Evolutionary conservation across 2,113 vertebrate species (phyloP).

Genomic region (Cichladusa arquata): DNA sequence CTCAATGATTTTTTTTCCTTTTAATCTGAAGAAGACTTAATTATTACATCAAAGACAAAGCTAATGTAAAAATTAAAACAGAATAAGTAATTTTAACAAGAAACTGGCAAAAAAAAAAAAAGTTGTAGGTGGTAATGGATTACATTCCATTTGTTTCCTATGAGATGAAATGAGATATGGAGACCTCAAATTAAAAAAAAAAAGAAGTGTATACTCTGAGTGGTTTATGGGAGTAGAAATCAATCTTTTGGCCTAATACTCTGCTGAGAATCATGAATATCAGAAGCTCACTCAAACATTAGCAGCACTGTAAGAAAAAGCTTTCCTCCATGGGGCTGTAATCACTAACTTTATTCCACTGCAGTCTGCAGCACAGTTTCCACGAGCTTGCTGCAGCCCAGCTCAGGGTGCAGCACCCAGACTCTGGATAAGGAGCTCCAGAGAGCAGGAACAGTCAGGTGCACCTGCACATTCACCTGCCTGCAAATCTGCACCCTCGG

Average conservation of each 20-base stretch:
- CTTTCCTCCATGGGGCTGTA: neutral
- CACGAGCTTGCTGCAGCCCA: fast-evolving
- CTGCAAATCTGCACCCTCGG: neutral
- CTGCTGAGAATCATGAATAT: neutral
- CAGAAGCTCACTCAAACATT: neutral
- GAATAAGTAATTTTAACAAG: neutral
- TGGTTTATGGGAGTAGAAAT: neutral
- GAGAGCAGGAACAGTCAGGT: neutral
- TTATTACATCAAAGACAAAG: slow-evolving; percentile 10
- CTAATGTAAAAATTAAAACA: neutral
- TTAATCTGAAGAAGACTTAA: neutral
- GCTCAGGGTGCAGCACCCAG: neutral
- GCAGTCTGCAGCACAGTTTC: neutral
- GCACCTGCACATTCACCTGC: fast-evolving
- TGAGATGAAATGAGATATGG: neutral
- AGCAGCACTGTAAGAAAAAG: neutral
- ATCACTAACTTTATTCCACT: neutral
- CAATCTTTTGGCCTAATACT: neutral
- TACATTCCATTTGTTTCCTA: neutral
- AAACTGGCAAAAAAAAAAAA: neutral
- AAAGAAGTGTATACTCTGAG: neutral
- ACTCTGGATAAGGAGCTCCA: neutral
- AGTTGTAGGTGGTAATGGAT: neutral
- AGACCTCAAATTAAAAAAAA: neutral
- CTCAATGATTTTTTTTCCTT: neutral